Evolutionary conservation across 2,797 vertebrate species (phyloP), one percentile per base, ranked within the genome.

Genomic region (Saxicola maurus): DNA sequence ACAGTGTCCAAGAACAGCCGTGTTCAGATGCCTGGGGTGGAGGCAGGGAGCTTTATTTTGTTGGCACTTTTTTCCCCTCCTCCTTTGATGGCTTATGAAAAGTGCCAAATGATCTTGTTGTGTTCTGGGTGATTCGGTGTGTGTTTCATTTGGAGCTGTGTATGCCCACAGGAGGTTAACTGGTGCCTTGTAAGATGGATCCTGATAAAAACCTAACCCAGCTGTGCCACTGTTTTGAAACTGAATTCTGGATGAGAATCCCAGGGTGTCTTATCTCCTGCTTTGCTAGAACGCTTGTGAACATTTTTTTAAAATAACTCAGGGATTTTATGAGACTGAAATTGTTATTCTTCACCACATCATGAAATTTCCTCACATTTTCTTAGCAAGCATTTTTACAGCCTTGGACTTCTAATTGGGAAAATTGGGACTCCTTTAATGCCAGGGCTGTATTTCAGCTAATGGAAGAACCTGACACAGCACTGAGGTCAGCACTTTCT

Each of bases 81-180:
- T 77, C 78, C 76, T 89, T 45, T 84, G 87, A 91, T 94, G 37
- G 91, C 53, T 56, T 62, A 40, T 6, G 42, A 38, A 73, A 89
- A 77, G 79, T 85, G 92, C 86, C 94, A 95, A 75, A 61, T 46
- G 80, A 75, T 88, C 83, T 91, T 92, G 94, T 94, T 59, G 8
- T 69, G 73, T 89, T 92, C 61, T 30, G 79, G 82, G 52, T 75
- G 82, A 91, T 61, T 37, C 1, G 15, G 60, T 71, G 69, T 37
- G 19, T 19, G 82, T 79, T 77, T 81, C 85, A 55, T 65, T 72
- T 1, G 28, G 93, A 92, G 59, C 45, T 27, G 53, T 81, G 82
- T 83, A 74, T 85, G 77, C 85, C 90, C 93, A 87, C 65, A 91
- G 81, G 92, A 92, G 81, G 73, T 75, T 73, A 86, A 93, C 86